Evolutionary conservation across 2,113 vertebrate genomes (phyloP), one percentile per base, ranked within the genome.

Genomic region (Anoura caudifer): DNA sequence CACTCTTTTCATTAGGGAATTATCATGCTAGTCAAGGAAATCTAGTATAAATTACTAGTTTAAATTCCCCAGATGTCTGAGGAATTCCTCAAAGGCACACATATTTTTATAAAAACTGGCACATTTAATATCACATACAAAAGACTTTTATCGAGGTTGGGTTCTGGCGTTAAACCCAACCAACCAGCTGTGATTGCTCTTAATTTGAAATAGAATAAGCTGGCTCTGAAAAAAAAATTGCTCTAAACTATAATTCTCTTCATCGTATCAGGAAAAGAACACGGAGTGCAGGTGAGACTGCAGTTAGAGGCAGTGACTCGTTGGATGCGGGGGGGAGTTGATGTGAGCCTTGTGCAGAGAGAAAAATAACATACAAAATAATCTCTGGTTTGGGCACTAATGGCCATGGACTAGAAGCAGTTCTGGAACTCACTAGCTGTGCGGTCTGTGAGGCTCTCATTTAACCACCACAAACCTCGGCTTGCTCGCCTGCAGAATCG

Each of bases 21-120:
- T 87, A 90, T 16, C 47, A 47, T 67, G 56, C 87, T 76, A 76
- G 69, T 93, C 75, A 90, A 63, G 80, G 69, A 91, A 96, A 93
- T 86, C 89, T 93, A 90, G 65, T 95, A 84, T 95, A 90, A 88
- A 93, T 90, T 79, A 56, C 76, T 89, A 65, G 86, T 54, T 88
- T 86, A 73, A 96, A 94, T 81, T 93, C 94, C 90, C 90, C 28
- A 87, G 59, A 36, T 90, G 36, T 70, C 73, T 95, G 75, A 92
- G 84, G 87, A 95, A 93, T 84, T 79, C 75, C 95, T 95, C 80
- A 87, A 94, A 97, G 83, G 65, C 63, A 72, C 76, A 93, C 24
- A 19, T 17, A 16, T n/a, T 72, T 56, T 38, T 65, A 59, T 41
- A 65, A 88, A 93, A 69, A 52, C 43, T 81, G 52, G 67, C 84